phyloP scores from a whole-genome alignment of 2,113 vertebrate genomes.

The Indicator maculatus region DNA sequence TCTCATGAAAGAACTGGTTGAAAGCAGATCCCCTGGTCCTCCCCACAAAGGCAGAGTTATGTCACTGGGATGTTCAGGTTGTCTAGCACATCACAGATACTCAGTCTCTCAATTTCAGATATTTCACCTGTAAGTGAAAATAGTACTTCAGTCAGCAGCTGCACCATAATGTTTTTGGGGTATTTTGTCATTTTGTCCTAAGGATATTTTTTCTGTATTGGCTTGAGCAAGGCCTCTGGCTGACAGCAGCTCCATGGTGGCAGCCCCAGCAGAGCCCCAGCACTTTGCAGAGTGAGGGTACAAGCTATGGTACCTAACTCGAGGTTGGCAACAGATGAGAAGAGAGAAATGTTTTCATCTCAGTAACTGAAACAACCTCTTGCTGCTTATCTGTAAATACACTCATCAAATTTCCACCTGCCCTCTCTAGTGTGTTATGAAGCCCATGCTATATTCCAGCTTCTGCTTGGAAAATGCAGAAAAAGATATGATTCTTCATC shows the following conservation, averaged over 20 bases:
- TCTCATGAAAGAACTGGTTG: not conserved
- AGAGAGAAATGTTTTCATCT: not conserved
- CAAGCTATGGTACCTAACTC: not conserved
- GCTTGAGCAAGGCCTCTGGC: not conserved
- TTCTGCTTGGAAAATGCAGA: not conserved
- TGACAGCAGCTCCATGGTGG: accelerated
- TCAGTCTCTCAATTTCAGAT: not conserved
- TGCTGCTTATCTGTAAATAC: not conserved
- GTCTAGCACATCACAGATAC: accelerated
- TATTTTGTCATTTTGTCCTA: not conserved
- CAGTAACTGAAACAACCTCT: not conserved
- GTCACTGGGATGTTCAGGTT: not conserved
- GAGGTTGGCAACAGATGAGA: not conserved
- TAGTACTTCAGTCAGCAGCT: not conserved
- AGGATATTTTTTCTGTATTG: not conserved
- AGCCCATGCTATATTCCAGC: not conserved
- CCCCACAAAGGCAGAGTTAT: not conserved
- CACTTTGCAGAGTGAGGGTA: not conserved
- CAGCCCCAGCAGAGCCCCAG: not conserved
- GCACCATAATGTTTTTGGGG: not conserved
- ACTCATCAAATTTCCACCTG: not conserved
- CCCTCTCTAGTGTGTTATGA: not conserved
- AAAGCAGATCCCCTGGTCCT: not conserved
- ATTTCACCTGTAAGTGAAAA: not conserved
- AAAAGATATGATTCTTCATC: not conserved